Base-by-base conservation (phyloP, 2,113 vertebrate genomes). In the Hiodon tergisus region DNA sequence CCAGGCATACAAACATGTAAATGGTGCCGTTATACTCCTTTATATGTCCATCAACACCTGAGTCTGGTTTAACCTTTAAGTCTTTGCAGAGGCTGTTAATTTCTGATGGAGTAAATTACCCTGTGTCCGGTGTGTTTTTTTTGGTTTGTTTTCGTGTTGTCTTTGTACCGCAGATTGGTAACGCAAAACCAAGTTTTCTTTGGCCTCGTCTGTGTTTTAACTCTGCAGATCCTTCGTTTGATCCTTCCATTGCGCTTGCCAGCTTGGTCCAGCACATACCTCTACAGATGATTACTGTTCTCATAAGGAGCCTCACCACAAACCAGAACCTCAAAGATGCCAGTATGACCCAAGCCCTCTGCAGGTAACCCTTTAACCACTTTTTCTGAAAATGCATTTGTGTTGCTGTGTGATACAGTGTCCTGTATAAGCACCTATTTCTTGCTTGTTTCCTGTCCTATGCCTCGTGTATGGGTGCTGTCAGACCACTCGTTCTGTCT, bases 211-310 rank as follows among this genome's bases (percentile, higher is more conserved):
- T 67, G 46, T 58, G 11, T 16, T 61, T 52, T 7, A 2, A 48
- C 70, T 69, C 80, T 73, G 51, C 83, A 99, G 97, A 98, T 81
- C 88, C 92, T 31, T 91, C 94, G 0, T 96, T 94, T 5, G 95
- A 99, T 76, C 97, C 97, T 54, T 97, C 96, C n/a, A 95, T 97
- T 79, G 93, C 96, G 7, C 85, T 99, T 78, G 97, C 97, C 80
- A 95, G 96, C 80, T 93, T 99, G 60, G 96, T 99, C 75, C 97
- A 99, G 86, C 94, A 99, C 85, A 99, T 99, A 85, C 97, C 97
- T 7, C 86, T 98, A 52, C 95, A 98, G 88, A 97, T 98, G 97
- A 99, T 98, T 80, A 95, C 94, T 17, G 94, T 98, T 78, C 95
- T 99, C 75, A 98, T 98, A 89, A 94, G 94, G 91, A 99, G 97